phyloP scores from a whole-genome alignment of 2,797 vertebrate genomes.

The Cryptoblepharus egeriae region DNA sequence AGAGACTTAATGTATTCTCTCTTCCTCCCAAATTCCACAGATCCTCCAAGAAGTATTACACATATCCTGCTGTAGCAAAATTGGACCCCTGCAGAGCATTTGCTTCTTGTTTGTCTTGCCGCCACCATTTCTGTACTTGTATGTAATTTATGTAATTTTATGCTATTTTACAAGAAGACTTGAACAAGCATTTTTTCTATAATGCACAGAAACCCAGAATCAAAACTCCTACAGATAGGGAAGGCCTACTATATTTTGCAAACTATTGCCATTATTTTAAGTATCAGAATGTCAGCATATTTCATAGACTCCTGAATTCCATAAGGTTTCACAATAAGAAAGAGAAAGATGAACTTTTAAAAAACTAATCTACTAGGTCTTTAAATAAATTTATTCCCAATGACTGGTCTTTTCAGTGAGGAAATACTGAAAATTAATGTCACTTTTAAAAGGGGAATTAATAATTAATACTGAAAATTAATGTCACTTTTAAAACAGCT shows the following conservation, averaged over 20 bases:
- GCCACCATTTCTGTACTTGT: too few relatives aligned
- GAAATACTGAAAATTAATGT: constrained; percentile 47
- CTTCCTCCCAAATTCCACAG: too few relatives aligned
- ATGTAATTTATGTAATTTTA: too few relatives aligned
- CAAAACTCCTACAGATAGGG: too few relatives aligned
- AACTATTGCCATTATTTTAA: neutral
- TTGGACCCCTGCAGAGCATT: too few relatives aligned
- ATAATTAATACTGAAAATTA: constrained; percentile 48
- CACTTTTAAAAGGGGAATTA: constrained; percentile 27
- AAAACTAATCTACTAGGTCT: constrained; percentile 29
- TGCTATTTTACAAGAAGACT: too few relatives aligned
- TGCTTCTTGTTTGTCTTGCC: too few relatives aligned
- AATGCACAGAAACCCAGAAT: too few relatives aligned
- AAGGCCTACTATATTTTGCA: neutral
- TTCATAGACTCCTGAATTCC: neutral
- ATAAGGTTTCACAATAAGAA: constrained; percentile 35
- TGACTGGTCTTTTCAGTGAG: constrained; percentile 14
- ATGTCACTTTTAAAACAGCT: constrained; percentile 25
- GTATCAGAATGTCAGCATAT: neutral
- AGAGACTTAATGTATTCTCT: neutral
- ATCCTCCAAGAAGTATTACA: too few relatives aligned
- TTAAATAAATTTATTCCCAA: constrained; percentile 46
- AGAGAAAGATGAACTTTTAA: constrained; percentile 38
- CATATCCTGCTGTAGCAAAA: too few relatives aligned
- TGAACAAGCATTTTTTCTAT: too few relatives aligned